Percentiles rank a stretch among this genome's conserved stretches.
phyloP scores from a whole-genome alignment of 1,140 invertebrate species.

The Yoshiicerus persimilis region DNA sequence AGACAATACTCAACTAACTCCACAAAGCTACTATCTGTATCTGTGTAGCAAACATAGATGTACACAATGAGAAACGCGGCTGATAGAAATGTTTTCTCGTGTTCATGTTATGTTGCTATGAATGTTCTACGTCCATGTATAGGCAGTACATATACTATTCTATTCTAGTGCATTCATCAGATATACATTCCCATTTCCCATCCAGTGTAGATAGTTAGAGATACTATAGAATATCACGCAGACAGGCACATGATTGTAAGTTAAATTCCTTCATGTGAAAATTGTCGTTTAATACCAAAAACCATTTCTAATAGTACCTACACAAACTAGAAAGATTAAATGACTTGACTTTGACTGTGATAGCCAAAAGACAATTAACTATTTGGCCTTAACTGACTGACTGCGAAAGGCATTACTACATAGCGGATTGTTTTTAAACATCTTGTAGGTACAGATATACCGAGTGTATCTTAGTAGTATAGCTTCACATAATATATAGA shows the following conservation, averaged over 20 bases:
- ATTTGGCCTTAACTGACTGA: not conserved
- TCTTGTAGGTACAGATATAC: not conserved
- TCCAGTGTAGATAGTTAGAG: not conserved
- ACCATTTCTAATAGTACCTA: not conserved
- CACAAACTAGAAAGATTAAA: not conserved
- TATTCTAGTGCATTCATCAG: not conserved
- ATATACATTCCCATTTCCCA: not conserved
- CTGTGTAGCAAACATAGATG: not conserved
- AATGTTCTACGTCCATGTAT: not conserved
- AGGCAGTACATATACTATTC: not conserved
- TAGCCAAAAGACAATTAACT: not conserved
- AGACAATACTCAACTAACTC: not conserved
- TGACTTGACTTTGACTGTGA: not conserved
- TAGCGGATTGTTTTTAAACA: not conserved
- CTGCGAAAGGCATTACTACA: not conserved
- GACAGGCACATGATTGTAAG: not conserved
- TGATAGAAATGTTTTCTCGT: not conserved
- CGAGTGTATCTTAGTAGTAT: not conserved
- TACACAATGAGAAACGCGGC: not conserved
- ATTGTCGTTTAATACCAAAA: not conserved
- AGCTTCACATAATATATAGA: not conserved
- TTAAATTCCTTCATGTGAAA: not conserved
- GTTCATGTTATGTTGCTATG: too few species aligned
- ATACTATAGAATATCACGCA: not conserved
- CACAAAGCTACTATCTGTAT: not conserved